These are phyloP conservation scores for Tachypleus tridentatus DNA, from an alignment of 1,140 invertebrate genomes.

Conservation along the genomic window DNA sequence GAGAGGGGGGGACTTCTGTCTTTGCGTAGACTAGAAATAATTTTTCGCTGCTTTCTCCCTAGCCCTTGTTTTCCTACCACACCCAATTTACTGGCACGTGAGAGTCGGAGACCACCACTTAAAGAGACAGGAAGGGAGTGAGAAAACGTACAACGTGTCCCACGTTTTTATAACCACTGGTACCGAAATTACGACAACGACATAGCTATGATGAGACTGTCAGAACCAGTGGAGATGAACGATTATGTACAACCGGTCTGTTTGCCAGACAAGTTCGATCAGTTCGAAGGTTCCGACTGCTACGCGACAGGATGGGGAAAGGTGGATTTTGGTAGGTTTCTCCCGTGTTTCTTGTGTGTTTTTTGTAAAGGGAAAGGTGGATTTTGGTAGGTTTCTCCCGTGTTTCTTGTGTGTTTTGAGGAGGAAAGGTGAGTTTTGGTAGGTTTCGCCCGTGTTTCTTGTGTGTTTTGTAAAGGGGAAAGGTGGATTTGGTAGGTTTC, in stretches of 20 bases:
- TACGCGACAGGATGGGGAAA: constrained; percentile 73
- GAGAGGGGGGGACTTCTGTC: no score
- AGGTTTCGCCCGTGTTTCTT: no score
- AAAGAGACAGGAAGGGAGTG: constrained; percentile 51
- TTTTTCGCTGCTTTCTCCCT: no score
- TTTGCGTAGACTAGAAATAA: no score
- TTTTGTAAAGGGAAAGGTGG: no score
- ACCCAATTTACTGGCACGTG: constrained; percentile 34
- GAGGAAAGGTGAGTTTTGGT: no score
- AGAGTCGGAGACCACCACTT: constrained; percentile 74
- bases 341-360: no score
- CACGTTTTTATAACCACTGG: constrained; percentile 27
- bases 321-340: constrained; percentile 27
- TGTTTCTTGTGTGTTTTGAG: no score
- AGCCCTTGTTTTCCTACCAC: constrained; percentile 69
- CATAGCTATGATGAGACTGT: constrained; percentile 66
- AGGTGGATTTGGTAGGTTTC: no score
- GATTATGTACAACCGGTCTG: constrained; percentile 27
- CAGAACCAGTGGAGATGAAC: constrained; percentile 43
- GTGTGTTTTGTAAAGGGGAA: no score
- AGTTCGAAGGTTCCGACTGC: constrained; percentile 39
- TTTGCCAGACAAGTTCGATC: constrained; percentile 28
- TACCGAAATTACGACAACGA: constrained; percentile 29
- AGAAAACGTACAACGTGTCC: constrained; percentile 50
- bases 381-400: no score